Percentiles rank a stretch among this genome's conserved stretches.
These are phyloP conservation scores for Macaria liturata DNA, from an alignment of 2,888 invertebrate genomes.

Conservation along the genomic window DNA sequence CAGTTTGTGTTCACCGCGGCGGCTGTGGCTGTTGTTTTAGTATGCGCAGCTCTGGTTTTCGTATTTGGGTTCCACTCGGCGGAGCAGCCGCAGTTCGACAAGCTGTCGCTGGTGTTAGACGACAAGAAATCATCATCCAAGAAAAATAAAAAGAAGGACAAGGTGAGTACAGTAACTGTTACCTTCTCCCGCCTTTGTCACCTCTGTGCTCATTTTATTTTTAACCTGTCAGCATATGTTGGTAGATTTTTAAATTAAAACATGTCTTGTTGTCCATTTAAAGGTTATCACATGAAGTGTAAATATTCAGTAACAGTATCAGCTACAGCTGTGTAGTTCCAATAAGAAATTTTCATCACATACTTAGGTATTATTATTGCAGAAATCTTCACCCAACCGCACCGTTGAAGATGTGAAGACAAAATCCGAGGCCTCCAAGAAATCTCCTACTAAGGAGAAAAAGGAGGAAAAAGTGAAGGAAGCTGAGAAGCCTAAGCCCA, in stretches of 20 bases:
- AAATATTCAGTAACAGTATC: too few relatives aligned
- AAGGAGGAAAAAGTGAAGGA: conserved; percentile 82
- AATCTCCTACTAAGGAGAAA: conserved; percentile 80
- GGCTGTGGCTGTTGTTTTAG: conserved; percentile 85
- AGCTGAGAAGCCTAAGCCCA: conserved; percentile 76
- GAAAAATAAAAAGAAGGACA: conserved; percentile 87
- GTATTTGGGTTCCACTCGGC: conserved; percentile 91
- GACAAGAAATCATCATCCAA: conserved; percentile 87
- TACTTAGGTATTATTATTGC: conserved; percentile 40
- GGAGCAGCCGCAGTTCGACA: conserved; percentile 91
- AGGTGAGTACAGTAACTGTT: conserved; percentile 65
- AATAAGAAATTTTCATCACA: not conserved
- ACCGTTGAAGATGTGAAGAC: conserved; percentile 83
- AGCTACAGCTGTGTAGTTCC: too few relatives aligned
- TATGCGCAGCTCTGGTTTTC: conserved; percentile 89
- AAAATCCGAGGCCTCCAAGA: conserved; percentile 83
- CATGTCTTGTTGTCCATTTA: not conserved
- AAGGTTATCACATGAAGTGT: too few relatives aligned
- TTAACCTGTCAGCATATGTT: conserved; percentile 75
- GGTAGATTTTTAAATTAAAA: conserved; percentile 15
- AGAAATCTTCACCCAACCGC: conserved; percentile 86
- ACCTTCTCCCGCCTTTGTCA: conserved; percentile 51
- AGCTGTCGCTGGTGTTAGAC: conserved; percentile 84
- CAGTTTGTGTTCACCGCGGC: conserved; percentile 83
- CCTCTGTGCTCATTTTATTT: conserved; percentile 76